Evolutionary conservation across 2,113 vertebrate species (phyloP), one percentile per base, ranked within the genome.

Genomic region (Pelecanus crispus): DNA sequence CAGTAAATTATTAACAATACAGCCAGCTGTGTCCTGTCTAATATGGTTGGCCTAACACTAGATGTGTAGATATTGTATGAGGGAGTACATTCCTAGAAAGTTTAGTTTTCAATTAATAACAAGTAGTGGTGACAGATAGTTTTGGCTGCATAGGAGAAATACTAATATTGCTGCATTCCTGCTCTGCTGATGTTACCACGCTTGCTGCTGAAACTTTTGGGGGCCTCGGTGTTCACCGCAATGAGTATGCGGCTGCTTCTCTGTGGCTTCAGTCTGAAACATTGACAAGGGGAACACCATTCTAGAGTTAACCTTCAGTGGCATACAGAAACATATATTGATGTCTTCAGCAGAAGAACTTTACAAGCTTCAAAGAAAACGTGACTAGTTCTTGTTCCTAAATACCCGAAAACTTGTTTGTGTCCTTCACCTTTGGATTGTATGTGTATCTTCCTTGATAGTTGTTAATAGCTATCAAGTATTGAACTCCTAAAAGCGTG

Each of bases 1-100:
- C 20, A 44, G 93, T 96, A 72, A 96, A 95, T 94, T 82, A 96
- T 96, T 96, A 94, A 95, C n/a, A 3, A 40, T 65, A 49, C 61
- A 86, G 44, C 80, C 70, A 73, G 81, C 45, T 89, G 58, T 32
- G 78, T 89, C 92, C 53, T 81, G 81, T 61, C 77, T 91, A 85
- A 68, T 94, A 21, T 61, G 10, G 56, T 91, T 94, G 92, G 28
- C 61, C 40, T 68, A 86, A 26, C 34, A 61, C 34, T 62, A 85
- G 77, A 86, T 94, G 58, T 61, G 70, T 82, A 45, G 88, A 84
- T 91, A 81, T 9, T 29, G 20, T 25, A 20, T 42, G 65, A 79
- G 36, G 72, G 86, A 95, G 58, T 61, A 68, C 62, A 68, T 90
- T 91, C 81, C 70, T 95, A 79, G 61, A 84, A 66, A 91, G 83